Percentiles rank a stretch among this genome's conserved stretches.
Conservation (phyloP, 2,888 invertebrate genomes). For the Diaperis boleti region DNA sequence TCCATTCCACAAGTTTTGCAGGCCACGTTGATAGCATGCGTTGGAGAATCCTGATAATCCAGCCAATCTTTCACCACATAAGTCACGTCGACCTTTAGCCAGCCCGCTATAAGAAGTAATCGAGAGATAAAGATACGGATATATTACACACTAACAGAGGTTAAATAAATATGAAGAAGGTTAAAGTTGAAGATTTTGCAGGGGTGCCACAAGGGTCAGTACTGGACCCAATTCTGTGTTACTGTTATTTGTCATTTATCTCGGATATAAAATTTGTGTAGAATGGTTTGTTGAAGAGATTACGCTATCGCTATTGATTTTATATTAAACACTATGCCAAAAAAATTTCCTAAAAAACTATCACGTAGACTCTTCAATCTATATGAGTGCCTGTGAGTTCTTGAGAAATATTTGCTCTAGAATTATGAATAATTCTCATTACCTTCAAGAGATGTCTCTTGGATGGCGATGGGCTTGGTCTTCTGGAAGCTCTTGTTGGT, state of each 20-base stretch:
- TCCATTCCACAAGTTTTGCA: constrained; percentile 82
- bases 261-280: no score
- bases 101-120: constrained; percentile 73
- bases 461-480: constrained; percentile 83
- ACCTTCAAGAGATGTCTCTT: constrained; percentile 80
- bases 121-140: constrained; percentile 17
- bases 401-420: no score
- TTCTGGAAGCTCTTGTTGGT: constrained; percentile 77
- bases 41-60: constrained; percentile 74
- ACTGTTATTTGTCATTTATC: no score
- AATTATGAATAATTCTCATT: no score
- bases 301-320: no score
- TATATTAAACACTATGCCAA: no score
- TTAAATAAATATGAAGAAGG: constrained; percentile 23
- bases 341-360: no score
- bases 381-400: no score
- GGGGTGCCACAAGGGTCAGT: no score
- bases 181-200: constrained; percentile 25
- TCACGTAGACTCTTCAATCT: no score
- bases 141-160: constrained; percentile 13
- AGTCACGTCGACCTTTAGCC: constrained; percentile 84
- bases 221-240: no score
- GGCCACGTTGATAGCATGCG: constrained; percentile 80
- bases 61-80: constrained; percentile 84
- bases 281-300: no score